A percentile compares a stretch with the other conserved stretches of the same genome.
Conservation (phyloP, 2,797 vertebrate species). For the Schizothorax lantsangensis region DNA sequence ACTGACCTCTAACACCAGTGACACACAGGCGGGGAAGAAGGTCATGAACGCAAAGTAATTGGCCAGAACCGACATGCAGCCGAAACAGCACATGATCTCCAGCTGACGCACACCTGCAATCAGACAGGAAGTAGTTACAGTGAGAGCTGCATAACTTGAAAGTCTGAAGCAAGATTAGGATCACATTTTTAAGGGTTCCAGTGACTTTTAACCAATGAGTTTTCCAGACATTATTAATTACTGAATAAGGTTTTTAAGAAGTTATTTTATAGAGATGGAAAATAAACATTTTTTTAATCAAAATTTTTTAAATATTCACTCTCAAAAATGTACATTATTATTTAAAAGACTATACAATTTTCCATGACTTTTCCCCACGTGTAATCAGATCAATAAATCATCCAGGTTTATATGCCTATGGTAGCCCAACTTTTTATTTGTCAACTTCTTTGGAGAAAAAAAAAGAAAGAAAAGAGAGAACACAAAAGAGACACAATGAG, state of each 20-base stretch:
- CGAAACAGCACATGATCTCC: slow-evolving; percentile 99
- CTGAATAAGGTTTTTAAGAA: not conserved
- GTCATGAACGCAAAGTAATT: slow-evolving; percentile 99
- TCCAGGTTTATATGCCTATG: not conserved
- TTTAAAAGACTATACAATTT: not conserved
- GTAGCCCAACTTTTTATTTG: not conserved
- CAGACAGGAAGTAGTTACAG: slow-evolving; percentile 13
- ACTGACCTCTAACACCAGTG: slow-evolving; percentile 94
- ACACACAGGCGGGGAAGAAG: slow-evolving; percentile 97
- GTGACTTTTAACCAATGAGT: not conserved
- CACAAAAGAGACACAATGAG: not conserved
- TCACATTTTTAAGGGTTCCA: not conserved
- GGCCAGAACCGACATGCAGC: slow-evolving; percentile 96
- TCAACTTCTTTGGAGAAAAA: not conserved
- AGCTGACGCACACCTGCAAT: slow-evolving; percentile 90
- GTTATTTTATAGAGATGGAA: not conserved
- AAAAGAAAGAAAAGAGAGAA: not conserved
- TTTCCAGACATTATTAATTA: not conserved
- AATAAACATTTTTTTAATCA: not conserved
- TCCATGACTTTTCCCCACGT: not conserved
- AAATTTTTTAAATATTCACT: not conserved
- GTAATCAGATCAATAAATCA: not conserved
- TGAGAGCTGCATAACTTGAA: not conserved
- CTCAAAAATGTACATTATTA: not conserved
- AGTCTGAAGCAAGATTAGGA: not conserved